Conservation (phyloP, 2,888 invertebrate genomes). For the Taenaris catops region DNA sequence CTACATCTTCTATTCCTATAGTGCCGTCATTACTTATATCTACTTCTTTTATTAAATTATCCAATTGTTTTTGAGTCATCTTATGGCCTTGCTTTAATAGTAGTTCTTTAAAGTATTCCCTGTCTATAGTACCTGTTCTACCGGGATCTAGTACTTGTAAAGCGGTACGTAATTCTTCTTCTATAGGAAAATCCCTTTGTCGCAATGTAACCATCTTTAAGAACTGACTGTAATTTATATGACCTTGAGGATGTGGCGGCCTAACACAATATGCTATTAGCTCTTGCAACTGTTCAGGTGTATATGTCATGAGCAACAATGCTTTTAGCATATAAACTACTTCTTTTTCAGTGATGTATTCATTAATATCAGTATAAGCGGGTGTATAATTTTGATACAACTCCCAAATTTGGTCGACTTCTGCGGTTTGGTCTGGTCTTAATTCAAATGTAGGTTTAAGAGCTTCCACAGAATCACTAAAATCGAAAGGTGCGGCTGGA, state of each 20-base stretch:
- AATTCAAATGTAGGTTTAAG: slow-evolving; percentile 51
- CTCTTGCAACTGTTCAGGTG: slow-evolving; percentile 59
- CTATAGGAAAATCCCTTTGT: slow-evolving; percentile 50
- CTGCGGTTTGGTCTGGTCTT: slow-evolving; percentile 57
- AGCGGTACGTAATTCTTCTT: slow-evolving; percentile 56
- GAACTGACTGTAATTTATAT: slow-evolving; percentile 60
- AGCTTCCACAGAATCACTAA: slow-evolving; percentile 57
- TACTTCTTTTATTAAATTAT: slow-evolving; percentile 62
- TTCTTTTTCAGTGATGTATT: slow-evolving; percentile 60
- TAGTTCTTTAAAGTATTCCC: slow-evolving; percentile 51
- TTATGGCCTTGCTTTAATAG: slow-evolving; percentile 51
- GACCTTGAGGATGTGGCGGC: slow-evolving; percentile 57
- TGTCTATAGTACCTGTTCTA: slow-evolving; percentile 45
- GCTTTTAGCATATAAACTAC: slow-evolving; percentile 60
- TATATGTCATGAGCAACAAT: slow-evolving; percentile 55
- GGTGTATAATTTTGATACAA: slow-evolving; percentile 61
- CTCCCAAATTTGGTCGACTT: slow-evolving; percentile 64
- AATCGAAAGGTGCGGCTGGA: slow-evolving; percentile 59
- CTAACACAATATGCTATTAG: slow-evolving; percentile 52
- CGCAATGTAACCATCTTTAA: slow-evolving; percentile 58
- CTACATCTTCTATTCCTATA: slow-evolving; percentile 60
- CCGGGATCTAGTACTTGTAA: slow-evolving; percentile 54
- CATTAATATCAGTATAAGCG: slow-evolving; percentile 56
- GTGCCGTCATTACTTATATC: slow-evolving; percentile 65
- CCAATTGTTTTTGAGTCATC: slow-evolving; percentile 44